phyloP scores from a whole-genome alignment of 1,140 invertebrate genomes.

The Trypoxylus dichotomus region DNA sequence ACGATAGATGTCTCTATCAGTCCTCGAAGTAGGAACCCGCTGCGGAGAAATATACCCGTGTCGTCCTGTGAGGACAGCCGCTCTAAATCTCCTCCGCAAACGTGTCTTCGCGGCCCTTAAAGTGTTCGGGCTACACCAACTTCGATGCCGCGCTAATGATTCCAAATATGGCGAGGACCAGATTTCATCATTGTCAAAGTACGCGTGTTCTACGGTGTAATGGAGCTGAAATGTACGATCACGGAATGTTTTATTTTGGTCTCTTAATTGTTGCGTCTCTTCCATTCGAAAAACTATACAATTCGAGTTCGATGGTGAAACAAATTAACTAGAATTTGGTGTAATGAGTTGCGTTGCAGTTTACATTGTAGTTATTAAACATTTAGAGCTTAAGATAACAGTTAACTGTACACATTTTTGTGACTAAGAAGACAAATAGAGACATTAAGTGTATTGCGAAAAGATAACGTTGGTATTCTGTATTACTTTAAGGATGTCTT shows the following conservation, averaged over 20 bases:
- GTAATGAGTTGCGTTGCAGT: no score
- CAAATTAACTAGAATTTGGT: no score
- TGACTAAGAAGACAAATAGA: no score
- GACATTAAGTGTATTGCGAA: no score
- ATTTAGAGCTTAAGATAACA: no score
- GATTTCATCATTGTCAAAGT: conserved; percentile 14
- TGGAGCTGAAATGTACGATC: background rate
- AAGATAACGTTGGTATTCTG: no score
- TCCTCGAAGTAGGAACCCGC: conserved; percentile 17
- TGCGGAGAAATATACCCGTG: conserved; percentile 32
- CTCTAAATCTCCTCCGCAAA: conserved; percentile 33
- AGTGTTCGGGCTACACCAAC: conserved; percentile 28
- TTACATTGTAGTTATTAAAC: no score
- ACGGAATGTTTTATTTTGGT: background rate
- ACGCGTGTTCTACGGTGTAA: conserved; percentile 20
- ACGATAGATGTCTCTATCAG: conserved; percentile 29
- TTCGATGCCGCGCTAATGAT: conserved; percentile 26
- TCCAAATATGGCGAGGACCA: conserved; percentile 30
- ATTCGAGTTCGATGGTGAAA: no score
- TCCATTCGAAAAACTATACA: no score
- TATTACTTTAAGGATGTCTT: no score
- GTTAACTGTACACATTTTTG: no score
- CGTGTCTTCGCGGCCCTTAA: conserved; percentile 31
- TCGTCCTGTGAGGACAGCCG: conserved; percentile 28
- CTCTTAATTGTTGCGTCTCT: background rate